A percentile compares a stretch with the other conserved stretches of the same genome.
Evolutionary conservation across 1,140 invertebrate species (phyloP).

Genomic region (Amyelois transitella): DNA sequence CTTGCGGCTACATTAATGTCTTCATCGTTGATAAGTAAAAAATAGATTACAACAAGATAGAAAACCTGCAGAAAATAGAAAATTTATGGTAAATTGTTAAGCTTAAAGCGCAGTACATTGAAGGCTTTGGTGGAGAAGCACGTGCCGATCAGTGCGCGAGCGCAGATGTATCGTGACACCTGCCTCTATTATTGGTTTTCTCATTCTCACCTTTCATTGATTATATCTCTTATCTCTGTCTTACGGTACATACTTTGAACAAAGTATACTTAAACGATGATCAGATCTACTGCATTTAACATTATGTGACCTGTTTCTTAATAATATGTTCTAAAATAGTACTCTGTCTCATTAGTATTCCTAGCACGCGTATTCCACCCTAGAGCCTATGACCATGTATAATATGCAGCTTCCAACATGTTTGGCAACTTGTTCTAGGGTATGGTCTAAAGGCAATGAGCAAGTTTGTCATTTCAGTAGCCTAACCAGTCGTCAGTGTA

Average conservation of each 20-base stretch:
- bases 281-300: slow-evolving; percentile 51
- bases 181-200: slow-evolving; percentile 45
- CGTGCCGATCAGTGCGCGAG: slow-evolving; percentile 59
- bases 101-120: slow-evolving; percentile 14
- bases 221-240: slow-evolving; percentile 38
- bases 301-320: slow-evolving; percentile 66
- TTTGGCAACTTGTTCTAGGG: slow-evolving; percentile 46
- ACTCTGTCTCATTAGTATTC: slow-evolving; percentile 62
- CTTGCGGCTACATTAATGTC: background rate
- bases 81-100: background rate
- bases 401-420: slow-evolving; percentile 39
- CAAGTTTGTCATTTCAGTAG: background rate
- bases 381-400: slow-evolving; percentile 44
- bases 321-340: slow-evolving; percentile 65
- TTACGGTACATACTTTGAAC: slow-evolving; percentile 47
- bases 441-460: background rate
- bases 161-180: slow-evolving; percentile 69
- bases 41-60: background rate
- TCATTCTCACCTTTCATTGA: slow-evolving; percentile 31
- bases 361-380: slow-evolving; percentile 29
- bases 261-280: slow-evolving; percentile 45
- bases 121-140: slow-evolving; percentile 47
- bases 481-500: background rate
- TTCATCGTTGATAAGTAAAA: background rate
- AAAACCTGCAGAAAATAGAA: background rate